Evolutionary conservation across 2,113 vertebrate species (phyloP).

Genomic region (Ivindomyrus marchei): DNA sequence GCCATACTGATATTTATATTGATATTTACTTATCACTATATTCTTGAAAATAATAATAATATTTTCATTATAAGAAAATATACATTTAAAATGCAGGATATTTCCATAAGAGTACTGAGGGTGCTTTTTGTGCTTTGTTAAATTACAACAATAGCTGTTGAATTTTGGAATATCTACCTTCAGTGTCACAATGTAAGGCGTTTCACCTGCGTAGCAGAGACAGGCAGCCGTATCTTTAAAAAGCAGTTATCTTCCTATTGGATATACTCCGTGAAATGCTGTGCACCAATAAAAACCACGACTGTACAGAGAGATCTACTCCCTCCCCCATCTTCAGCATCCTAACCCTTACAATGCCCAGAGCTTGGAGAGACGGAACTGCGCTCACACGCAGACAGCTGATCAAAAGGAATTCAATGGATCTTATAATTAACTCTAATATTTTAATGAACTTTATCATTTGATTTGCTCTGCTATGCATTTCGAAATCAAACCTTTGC

Average conservation of each 20-base stretch:
- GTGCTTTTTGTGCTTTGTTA: neutral
- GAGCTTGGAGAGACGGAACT: constrained; percentile 37
- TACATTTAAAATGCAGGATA: neutral
- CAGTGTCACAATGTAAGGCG: neutral
- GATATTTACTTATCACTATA: too few relatives aligned
- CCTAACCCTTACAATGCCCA: constrained; percentile 49
- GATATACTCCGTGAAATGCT: constrained; percentile 38
- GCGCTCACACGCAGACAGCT: constrained; percentile 4
- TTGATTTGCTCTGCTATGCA: constrained; percentile 12
- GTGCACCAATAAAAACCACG: constrained; percentile 62
- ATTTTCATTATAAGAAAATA: neutral
- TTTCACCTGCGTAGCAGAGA: neutral
- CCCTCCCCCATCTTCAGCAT: constrained; percentile 53
- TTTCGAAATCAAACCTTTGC: constrained; percentile 19
- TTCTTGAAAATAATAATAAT: neutral
- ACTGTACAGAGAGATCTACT: constrained; percentile 71
- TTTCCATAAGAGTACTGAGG: neutral
- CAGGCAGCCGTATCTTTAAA: constrained; percentile 29
- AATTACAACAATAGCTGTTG: neutral
- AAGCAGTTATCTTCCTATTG: constrained; percentile 44
- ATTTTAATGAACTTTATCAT: neutral
- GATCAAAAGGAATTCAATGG: neutral
- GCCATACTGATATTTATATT: neutral
- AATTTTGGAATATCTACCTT: neutral
- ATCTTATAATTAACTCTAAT: neutral